Evolutionary conservation across 2,888 invertebrate species (phyloP), one percentile per base, ranked within the genome.

Genomic region (Xylota segnis): DNA sequence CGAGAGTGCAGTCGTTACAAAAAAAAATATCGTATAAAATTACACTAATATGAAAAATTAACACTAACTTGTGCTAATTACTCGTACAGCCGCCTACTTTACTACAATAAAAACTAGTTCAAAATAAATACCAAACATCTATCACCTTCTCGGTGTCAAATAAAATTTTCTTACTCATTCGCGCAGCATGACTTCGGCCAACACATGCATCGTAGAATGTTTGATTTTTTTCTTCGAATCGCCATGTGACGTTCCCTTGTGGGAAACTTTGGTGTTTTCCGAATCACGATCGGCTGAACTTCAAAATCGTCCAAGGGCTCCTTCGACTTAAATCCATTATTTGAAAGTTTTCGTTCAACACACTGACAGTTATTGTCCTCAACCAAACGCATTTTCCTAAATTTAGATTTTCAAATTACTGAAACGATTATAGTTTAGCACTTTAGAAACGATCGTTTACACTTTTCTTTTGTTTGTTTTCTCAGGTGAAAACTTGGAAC

Each of bases 241-340:
- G 95, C 95, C 89, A 94, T 94, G 90, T 95, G 95, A 87, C 95
- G 93, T 89, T 95, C 95, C 52, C 95, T 93, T 0, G 95, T 95
- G 0, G 95, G 95, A 90, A 95, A 95, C 89, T 94, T 94, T 72
- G 95, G 95, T 52, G 93, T 94, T 88, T 93, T 94, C 88, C 93
- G 91, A 66, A 92, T 90, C 52, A 91, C 89, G 88, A 93, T 92
- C 84, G 93, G 93, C 79, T 93, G 92, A 87, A 92, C 90, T 83
- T 90, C 89, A 43, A 89, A 83, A 27, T 87, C 87, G 68, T 87
- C 87, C 9, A 71, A 0, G 2, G 76, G 56, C 43, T 68, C 50
- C 9, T 63, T 72, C 10, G 0, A 2, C 16, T 70, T 61, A 6
- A 54, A 43, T 50, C 86, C 68, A 40, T 72, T 43, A 14, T 50